These are phyloP conservation scores for Tetramorium bicarinatum DNA, from an alignment of 2,888 invertebrate species.

Conservation along the genomic window DNA sequence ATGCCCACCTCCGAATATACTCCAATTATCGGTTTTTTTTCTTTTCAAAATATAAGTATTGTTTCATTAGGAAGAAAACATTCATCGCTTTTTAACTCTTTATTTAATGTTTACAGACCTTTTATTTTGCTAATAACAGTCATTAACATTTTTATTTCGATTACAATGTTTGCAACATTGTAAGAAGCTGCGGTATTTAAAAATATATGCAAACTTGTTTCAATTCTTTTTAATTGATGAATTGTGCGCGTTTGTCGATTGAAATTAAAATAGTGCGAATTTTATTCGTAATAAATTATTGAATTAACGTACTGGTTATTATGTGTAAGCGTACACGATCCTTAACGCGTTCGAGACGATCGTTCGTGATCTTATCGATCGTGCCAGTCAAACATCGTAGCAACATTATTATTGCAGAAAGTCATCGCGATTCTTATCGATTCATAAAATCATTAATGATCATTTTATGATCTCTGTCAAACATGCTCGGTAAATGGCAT, in stretches of 20 bases:
- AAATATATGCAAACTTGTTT: background rate
- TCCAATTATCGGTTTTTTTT: background rate
- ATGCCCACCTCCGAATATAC: background rate
- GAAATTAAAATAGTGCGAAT: constrained; percentile 25
- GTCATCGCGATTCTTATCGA: constrained; percentile 70
- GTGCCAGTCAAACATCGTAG: constrained; percentile 63
- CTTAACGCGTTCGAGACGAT: constrained; percentile 60
- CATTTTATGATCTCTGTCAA: constrained; percentile 68
- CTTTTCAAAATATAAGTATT: background rate
- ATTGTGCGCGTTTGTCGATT: background rate
- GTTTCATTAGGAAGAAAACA: background rate
- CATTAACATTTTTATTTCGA: background rate
- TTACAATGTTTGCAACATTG: background rate
- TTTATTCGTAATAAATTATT: constrained; percentile 33
- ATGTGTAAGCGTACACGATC: constrained; percentile 49
- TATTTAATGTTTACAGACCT: background rate
- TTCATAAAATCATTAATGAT: constrained; percentile 71
- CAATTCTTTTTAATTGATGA: background rate
- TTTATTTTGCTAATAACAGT: background rate
- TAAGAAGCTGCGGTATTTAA: background rate
- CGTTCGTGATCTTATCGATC: constrained; percentile 70
- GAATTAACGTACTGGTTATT: background rate
- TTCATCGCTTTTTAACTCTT: background rate
- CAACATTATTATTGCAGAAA: constrained; percentile 67
- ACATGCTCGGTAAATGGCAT: constrained; percentile 55